Evolutionary conservation across 1,140 invertebrate genomes (phyloP), one percentile per base, ranked within the genome.

Genomic region (Macrotrachela quadricornifera): DNA sequence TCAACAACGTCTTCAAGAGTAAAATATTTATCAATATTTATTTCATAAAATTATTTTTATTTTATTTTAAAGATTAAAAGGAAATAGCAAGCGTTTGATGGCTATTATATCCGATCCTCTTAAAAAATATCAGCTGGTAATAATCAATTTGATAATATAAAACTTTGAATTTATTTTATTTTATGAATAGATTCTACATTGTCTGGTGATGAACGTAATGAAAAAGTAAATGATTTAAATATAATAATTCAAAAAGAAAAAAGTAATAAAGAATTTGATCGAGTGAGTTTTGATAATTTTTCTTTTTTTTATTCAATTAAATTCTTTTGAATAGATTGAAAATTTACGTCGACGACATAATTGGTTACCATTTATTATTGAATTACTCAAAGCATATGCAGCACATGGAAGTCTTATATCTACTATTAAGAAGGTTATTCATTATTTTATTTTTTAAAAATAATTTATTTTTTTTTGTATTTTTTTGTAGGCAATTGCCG

Each of bases 81-180:
- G 85, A 70, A 86, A 85, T 36, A 92, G 97, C 76, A 96, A 96
- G 59, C 88, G 92, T 73, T 71, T 97, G 44, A 94, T 97, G 88
- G 91, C 91, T 1, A 70, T 97, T 36, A 83, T 96, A 9, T 82
- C 85, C 0, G 87, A 99, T 66, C 74, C 81, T 52, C 86, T 83
- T 72, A 76, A 79, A 70, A 72, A 83, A 41, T 91, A 85, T 62
- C 78, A 88, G 64, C 78, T 77, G 53, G 77, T 81, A 67, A n/a
- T n/a, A n/a, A n/a, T n/a, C n/a, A n/a, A n/a, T n/a, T n/a, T n/a
- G n/a, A n/a, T n/a, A n/a, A n/a, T n/a, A n/a, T n/a, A n/a, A n/a
- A n/a, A n/a, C n/a, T n/a, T n/a, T n/a, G n/a, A n/a, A n/a, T n/a
- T n/a, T n/a, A n/a, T n/a, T n/a, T n/a, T 30, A 30, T 30, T 4